phyloP scores from a whole-genome alignment of 2,113 vertebrate genomes.

The Notothenia rossii region DNA sequence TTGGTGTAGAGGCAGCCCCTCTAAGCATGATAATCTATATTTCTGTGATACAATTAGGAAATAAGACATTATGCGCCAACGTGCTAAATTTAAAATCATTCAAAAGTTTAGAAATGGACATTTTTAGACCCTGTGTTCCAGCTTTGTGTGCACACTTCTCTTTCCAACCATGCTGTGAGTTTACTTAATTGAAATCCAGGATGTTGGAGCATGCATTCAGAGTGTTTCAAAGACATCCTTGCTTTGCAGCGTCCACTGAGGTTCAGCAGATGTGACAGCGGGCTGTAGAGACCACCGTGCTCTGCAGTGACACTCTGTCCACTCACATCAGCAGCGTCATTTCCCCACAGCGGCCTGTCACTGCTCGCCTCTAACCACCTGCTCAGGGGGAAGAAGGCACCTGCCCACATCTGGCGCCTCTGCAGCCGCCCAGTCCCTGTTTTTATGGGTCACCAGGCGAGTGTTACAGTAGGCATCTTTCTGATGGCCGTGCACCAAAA shows the following conservation, averaged over 20 bases:
- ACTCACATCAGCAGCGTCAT: slow-evolving; percentile 50
- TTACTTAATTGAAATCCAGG: not conserved
- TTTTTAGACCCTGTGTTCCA: not conserved
- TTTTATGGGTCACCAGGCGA: slow-evolving; percentile 55
- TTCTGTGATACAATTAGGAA: slow-evolving; percentile 25
- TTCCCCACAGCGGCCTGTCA: slow-evolving; percentile 37
- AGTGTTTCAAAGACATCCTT: slow-evolving; percentile 47
- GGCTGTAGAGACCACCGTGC: slow-evolving; percentile 42
- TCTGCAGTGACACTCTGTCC: slow-evolving; percentile 71
- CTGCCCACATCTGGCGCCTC: slow-evolving; percentile 58
- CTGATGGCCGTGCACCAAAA: slow-evolving; percentile 7
- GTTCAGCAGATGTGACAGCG: slow-evolving; percentile 66
- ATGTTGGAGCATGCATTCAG: not conserved
- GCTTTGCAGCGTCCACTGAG: slow-evolving; percentile 30
- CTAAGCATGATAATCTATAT: not conserved
- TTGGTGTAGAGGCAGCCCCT: not conserved
- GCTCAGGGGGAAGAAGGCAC: slow-evolving; percentile 51
- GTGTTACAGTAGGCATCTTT: slow-evolving; percentile 26
- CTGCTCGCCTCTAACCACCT: slow-evolving; percentile 64
- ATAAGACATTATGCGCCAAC: not conserved
- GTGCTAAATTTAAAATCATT: not conserved
- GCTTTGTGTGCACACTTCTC: not conserved
- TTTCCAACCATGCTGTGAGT: not conserved
- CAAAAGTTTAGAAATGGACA: not conserved
- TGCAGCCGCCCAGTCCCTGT: slow-evolving; percentile 24